A percentile compares a stretch with the other conserved stretches of the same genome.
Conservation (phyloP, 2,888 invertebrate genomes). For the Tiliacea aurago region DNA sequence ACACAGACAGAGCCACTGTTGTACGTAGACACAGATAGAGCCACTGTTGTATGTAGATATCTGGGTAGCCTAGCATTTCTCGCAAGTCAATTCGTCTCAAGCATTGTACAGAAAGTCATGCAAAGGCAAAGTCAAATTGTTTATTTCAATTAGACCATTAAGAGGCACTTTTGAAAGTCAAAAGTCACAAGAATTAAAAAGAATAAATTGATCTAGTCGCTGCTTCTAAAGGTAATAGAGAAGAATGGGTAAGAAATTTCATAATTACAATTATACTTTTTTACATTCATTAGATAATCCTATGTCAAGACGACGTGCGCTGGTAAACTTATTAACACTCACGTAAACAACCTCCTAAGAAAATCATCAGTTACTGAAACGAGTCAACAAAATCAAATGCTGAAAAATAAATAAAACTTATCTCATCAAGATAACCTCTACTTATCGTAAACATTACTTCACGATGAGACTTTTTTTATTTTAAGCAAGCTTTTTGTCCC, state of each 20-base stretch:
- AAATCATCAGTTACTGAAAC: background rate
- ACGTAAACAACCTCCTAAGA: background rate
- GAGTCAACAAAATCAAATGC: background rate
- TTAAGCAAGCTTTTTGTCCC: slow-evolving; percentile 29
- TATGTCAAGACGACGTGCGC: background rate
- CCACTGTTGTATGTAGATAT: background rate
- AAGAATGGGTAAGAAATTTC: background rate
- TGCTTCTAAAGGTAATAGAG: background rate
- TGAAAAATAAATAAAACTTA: background rate
- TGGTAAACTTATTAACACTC: background rate
- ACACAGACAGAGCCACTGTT: too few species aligned
- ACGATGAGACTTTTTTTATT: background rate
- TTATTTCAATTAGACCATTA: background rate
- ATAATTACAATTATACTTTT: background rate
- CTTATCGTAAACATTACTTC: slow-evolving; percentile 17
- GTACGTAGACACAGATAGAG: background rate
- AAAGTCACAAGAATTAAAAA: background rate
- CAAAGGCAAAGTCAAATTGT: background rate
- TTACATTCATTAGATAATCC: background rate
- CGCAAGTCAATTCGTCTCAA: too few species aligned
- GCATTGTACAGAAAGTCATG: background rate
- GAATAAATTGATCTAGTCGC: background rate
- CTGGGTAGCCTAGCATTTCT: background rate
- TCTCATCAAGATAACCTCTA: background rate
- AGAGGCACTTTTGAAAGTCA: background rate